These are phyloP conservation scores for Somateria mollissima DNA, from an alignment of 2,797 vertebrate genomes.

Conservation along the genomic window DNA sequence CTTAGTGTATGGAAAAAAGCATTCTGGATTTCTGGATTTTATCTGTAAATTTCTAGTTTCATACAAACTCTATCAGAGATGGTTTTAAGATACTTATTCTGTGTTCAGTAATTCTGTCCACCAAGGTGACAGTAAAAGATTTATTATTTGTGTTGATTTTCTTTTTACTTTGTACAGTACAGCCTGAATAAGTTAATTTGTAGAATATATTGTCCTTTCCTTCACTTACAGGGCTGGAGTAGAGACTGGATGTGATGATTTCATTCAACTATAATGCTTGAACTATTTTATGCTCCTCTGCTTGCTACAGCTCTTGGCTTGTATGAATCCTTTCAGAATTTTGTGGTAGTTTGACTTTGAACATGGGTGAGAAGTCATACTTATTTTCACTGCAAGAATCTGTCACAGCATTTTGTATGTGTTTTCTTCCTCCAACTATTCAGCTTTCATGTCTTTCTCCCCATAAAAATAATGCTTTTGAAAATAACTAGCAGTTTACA, in stretches of 20 bases:
- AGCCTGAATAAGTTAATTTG: background rate
- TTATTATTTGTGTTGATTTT: background rate
- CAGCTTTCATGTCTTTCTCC: background rate
- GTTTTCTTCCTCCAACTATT: background rate
- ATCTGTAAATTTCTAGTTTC: background rate
- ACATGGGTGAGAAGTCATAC: constrained; percentile 14
- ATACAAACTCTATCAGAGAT: background rate
- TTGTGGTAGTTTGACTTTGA: constrained; percentile 20
- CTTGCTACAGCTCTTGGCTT: background rate
- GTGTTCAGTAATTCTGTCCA: background rate
- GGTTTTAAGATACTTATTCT: background rate
- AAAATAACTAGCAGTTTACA: constrained; percentile 24
- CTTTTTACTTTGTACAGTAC: background rate
- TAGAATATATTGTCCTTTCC: background rate
- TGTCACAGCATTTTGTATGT: background rate
- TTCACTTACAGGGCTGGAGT: background rate
- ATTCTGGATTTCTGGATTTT: background rate
- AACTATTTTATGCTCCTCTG: background rate
- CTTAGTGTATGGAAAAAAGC: background rate
- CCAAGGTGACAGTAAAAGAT: background rate
- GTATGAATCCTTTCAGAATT: constrained; percentile 10
- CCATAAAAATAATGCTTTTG: background rate
- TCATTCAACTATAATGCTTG: background rate
- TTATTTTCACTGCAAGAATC: constrained; percentile 32
- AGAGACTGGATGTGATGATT: background rate